A percentile compares a stretch with the other conserved stretches of the same genome.
Conservation (phyloP, 2,797 vertebrate species). For the Okamejei kenojei region DNA sequence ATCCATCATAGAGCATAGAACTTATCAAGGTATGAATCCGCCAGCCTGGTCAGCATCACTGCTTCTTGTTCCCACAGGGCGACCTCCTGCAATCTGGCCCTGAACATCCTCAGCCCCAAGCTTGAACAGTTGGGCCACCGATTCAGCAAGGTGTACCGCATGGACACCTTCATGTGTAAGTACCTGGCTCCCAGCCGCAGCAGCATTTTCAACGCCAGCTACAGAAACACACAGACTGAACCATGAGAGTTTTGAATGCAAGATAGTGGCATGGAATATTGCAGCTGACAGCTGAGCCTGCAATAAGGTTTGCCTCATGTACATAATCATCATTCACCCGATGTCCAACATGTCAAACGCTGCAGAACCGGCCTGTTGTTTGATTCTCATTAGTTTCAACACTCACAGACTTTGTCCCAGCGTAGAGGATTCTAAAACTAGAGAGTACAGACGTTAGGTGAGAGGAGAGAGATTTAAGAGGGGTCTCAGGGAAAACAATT, state of each 20-base stretch:
- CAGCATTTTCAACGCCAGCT: neutral
- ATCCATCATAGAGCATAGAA: neutral
- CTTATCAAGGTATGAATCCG: no score
- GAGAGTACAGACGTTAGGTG: no score
- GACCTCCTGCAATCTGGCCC: constrained; percentile 66
- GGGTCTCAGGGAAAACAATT: no score
- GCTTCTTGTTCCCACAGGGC: constrained; percentile 54
- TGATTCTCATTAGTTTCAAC: no score
- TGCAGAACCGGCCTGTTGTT: no score
- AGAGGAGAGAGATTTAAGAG: no score
- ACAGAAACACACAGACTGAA: neutral
- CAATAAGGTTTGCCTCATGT: no score
- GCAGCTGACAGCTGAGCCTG: neutral
- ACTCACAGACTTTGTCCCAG: no score
- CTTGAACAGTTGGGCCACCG: constrained; percentile 56
- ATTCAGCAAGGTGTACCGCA: constrained; percentile 61
- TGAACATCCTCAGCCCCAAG: constrained; percentile 61
- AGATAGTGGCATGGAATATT: neutral
- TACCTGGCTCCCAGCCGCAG: neutral
- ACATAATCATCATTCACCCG: no score
- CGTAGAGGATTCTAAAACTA: no score
- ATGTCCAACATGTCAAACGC: no score
- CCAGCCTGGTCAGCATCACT: neutral
- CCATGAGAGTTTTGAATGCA: no score
- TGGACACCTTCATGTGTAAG: constrained; percentile 65